Percentiles rank a stretch among this genome's conserved stretches.
Conservation (phyloP, 2,797 vertebrate genomes). For the Cryptoprocta ferox region DNA sequence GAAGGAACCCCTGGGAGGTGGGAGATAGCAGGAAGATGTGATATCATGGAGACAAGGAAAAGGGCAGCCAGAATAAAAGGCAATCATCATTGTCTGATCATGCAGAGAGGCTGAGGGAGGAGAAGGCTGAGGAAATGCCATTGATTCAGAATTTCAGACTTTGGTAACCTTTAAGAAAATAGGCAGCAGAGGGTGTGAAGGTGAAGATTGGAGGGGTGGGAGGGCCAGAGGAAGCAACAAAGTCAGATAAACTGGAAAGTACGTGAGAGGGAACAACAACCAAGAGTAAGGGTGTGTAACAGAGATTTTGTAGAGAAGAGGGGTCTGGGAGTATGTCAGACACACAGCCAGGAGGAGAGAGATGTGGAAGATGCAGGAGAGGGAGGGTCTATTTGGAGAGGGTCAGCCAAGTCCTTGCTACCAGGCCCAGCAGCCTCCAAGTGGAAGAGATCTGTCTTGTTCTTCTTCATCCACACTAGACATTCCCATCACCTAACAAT, state of each 20-base stretch:
- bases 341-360: neutral
- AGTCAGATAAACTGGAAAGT: neutral
- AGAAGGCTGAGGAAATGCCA: neutral
- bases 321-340: neutral
- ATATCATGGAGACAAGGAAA: neutral
- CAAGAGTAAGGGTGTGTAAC: neutral
- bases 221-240: neutral
- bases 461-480: neutral
- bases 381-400: neutral
- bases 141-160: neutral
- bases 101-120: neutral
- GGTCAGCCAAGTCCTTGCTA: too few relatives aligned
- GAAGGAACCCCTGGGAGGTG: neutral
- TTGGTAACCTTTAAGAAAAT: conserved; percentile 6
- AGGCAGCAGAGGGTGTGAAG: neutral
- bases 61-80: neutral
- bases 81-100: neutral
- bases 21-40: neutral
- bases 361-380: too few relatives aligned
- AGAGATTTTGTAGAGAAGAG: neutral
- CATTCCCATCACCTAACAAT: neutral
- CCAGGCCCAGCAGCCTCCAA: neutral
- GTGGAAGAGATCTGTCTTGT: neutral
- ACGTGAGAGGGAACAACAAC: neutral
- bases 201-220: neutral